These are phyloP conservation scores for Phyto melanocephala DNA, from an alignment of 2,888 invertebrate species.

Conservation along the genomic window DNA sequence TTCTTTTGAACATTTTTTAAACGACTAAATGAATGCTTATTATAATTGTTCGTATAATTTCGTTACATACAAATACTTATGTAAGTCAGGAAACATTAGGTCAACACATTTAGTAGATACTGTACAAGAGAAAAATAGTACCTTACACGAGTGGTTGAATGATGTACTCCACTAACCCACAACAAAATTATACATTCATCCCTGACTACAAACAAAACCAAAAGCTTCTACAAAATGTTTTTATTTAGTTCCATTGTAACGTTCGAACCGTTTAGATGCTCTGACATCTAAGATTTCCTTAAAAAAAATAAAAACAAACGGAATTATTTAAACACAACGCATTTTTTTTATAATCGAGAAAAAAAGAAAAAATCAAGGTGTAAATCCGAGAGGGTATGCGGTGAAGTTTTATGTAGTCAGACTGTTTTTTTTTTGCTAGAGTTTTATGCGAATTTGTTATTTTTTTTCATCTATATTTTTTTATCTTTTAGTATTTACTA, in stretches of 20 bases:
- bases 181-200: not conserved
- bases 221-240: constrained; percentile 7
- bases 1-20: too few species aligned
- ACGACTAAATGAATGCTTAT: too few species aligned
- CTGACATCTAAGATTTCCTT: not conserved
- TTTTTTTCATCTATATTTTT: not conserved
- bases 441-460: not conserved
- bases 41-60: too few species aligned
- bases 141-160: too few species aligned
- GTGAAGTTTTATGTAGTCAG: constrained; percentile 6
- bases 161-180: not conserved
- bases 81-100: too few species aligned
- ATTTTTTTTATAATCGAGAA: constrained; percentile 2
- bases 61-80: too few species aligned
- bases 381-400: constrained; percentile 20
- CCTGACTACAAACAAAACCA: constrained; percentile 1
- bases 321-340: not conserved
- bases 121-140: too few species aligned
- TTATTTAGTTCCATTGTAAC: constrained; percentile 50
- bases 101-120: too few species aligned
- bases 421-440: not conserved
- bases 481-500: not conserved
- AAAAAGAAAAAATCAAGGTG: not conserved
- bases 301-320: not conserved
- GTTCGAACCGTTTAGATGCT: constrained; percentile 39